phyloP scores from a whole-genome alignment of 37 sponge, comb jelly and placozoan genomes.

The Beroe ovata region DNA sequence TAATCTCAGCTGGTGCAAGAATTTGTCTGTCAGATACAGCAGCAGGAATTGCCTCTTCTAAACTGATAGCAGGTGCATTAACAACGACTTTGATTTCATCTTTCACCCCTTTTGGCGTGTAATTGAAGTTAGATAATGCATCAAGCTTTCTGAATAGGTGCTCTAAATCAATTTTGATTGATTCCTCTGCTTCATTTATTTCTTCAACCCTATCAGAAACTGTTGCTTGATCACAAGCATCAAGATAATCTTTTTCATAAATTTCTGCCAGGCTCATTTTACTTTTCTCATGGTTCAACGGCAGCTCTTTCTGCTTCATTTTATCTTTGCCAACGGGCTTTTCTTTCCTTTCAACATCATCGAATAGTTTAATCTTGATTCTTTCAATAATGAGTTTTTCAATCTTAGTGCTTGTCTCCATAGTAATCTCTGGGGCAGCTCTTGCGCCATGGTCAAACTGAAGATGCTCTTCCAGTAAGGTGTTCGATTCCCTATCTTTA shows the following conservation, averaged over 20 bases:
- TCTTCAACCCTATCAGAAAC: slow-evolving; percentile 42
- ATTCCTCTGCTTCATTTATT: slow-evolving; percentile 48
- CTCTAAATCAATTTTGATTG: slow-evolving; percentile 15
- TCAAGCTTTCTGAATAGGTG: slow-evolving; percentile 88
- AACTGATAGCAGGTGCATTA: slow-evolving; percentile 62
- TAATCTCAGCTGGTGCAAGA: slow-evolving; percentile 55
- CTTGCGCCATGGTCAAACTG: slow-evolving; percentile 37
- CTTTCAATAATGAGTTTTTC: slow-evolving; percentile 91
- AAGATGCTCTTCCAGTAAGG: slow-evolving; percentile 70
- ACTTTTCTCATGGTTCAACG: slow-evolving; percentile 94
- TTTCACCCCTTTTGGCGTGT: slow-evolving; percentile 91
- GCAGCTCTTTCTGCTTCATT: slow-evolving; percentile 68
- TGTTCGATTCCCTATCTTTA: slow-evolving; percentile 77
- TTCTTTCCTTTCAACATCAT: slow-evolving; percentile 80
- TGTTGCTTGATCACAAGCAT: slow-evolving; percentile 69
- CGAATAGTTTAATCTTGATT: slow-evolving; percentile 80
- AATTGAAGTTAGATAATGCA: slow-evolving; percentile 92
- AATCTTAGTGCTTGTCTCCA: slow-evolving; percentile 81
- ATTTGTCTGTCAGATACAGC: slow-evolving; percentile 38
- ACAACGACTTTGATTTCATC: slow-evolving; percentile 56
- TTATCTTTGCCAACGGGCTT: slow-evolving; percentile 73
- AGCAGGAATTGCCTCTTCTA: slow-evolving; percentile 61
- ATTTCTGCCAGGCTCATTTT: slow-evolving; percentile 86
- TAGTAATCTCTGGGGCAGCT: slow-evolving; percentile 83
- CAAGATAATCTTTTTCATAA: slow-evolving; percentile 92